Base-by-base conservation (phyloP, 2,888 invertebrate species). In the Tridacna crocea region DNA sequence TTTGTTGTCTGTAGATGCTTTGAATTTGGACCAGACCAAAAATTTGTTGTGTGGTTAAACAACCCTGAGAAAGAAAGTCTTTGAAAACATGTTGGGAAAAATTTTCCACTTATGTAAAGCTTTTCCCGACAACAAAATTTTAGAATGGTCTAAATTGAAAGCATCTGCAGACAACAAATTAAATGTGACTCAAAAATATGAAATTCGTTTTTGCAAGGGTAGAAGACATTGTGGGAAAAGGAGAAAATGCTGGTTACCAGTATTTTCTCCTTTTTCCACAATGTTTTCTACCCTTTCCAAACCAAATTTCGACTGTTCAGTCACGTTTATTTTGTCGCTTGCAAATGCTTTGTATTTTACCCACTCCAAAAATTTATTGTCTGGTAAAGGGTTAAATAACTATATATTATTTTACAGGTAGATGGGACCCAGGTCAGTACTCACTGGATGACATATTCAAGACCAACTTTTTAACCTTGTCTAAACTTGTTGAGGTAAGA, bases 381-480 rank as follows among this genome's bases (percentile, higher is more conserved):
- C 36, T 36, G 36, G 36, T 36, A 36, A 36, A 36, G 2, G 36
- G 36, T 36, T 36, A 36, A n/a, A n/a, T n/a, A n/a, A n/a, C n/a
- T n/a, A n/a, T n/a, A n/a, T n/a, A n/a, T n/a, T 61, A 22, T 24
- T 24, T 24, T 66, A 46, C 80, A 94, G 94, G 93, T 22, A 88
- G 81, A 72, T 95, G 95, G 95, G 92, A 95, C 79, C 94, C 95
- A 12, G 88, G 90, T 26, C 87, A 89, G 36, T 93, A 90, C 77
- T 87, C 90, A 36, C 82, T 94, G 22, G 95, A 95, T 66, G 95
- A 95, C 73, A 94, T 96, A 27, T 95, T 96, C 85, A 95, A 95
- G 81, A 94, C 95, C 24, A 95, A 95, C 88, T 94, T 96, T 58
- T 88, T 96, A 72, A 95, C 95, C 17, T 90, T 96, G 83, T 95